Evolutionary conservation across 1,140 invertebrate species (phyloP), one percentile per base, ranked within the genome.

Genomic region (Lepidurus packardi): DNA sequence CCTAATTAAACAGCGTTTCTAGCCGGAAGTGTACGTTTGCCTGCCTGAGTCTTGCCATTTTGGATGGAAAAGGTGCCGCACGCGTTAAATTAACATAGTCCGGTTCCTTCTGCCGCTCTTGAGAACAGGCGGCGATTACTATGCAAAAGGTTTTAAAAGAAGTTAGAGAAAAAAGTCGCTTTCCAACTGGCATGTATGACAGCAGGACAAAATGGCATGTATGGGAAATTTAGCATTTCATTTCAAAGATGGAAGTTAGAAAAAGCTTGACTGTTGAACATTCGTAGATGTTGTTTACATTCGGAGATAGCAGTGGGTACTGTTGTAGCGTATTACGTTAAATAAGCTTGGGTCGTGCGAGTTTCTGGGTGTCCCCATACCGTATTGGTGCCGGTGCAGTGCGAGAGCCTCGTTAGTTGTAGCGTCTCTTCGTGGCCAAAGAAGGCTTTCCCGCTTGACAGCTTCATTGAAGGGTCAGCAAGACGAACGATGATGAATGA

Each of bases 1-100:
- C 53, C 53, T 65, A 65, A 65, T 65, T 65, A 65, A 65, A 65
- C 53, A 65, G 53, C 53, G 53, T 65, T 21, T 65, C 53, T 65
- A n/a, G 53, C 53, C 53, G 53, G 53, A 65, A 65, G 53, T 65
- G 53, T 13, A 65, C 53, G 53, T 65, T 65, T 13, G 16, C 21
- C 16, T 65, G 16, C 53, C 21, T 13, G 53, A 65, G 7, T 65
- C 10, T 13, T 21, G 53, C 21, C 16, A 21, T 21, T 65, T 65
- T 65, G 53, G 53, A 65, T 13, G 53, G 3, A 16, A 65, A 16
- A 65, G 53, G 53, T 9, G 53, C 53, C 53, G 53, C 53, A 65
- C 53, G 53, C 53, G 53, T 65, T 65, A 21, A 65, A 65, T 65
- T 65, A 65, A 65, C 53, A 65, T 11, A 13, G 53, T 21, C n/a